Conservation (phyloP, 2,113 vertebrate genomes). For the Myanophis thanlyinensis region DNA sequence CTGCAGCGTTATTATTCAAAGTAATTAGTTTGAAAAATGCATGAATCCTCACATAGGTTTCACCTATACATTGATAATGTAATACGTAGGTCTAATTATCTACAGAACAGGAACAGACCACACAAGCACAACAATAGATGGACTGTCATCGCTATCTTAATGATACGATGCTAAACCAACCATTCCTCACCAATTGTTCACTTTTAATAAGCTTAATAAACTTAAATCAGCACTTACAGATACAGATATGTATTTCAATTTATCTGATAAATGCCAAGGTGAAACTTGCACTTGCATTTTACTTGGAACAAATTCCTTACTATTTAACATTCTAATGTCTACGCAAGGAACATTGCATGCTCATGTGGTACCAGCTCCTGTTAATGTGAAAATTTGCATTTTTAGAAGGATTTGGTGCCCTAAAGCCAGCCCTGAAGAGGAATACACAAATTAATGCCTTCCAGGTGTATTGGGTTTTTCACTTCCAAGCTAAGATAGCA, state of each 20-base stretch:
- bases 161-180: background rate
- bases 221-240: background rate
- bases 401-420: background rate
- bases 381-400: background rate
- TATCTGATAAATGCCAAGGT: background rate
- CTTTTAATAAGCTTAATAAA: background rate
- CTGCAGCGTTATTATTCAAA: background rate
- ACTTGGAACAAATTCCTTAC: background rate
- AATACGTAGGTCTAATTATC: background rate
- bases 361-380: background rate
- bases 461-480: background rate
- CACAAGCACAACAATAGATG: background rate
- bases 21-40: background rate
- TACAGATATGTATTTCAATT: background rate
- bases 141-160: background rate
- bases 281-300: background rate
- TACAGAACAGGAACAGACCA: background rate
- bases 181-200: background rate
- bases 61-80: background rate
- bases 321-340: background rate
- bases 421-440: background rate
- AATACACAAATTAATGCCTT: background rate
- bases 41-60: background rate
- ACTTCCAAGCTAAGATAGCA: background rate
- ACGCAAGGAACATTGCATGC: background rate